Conservation (phyloP, 2,797 vertebrate genomes). For the Hemibagrus guttatus region DNA sequence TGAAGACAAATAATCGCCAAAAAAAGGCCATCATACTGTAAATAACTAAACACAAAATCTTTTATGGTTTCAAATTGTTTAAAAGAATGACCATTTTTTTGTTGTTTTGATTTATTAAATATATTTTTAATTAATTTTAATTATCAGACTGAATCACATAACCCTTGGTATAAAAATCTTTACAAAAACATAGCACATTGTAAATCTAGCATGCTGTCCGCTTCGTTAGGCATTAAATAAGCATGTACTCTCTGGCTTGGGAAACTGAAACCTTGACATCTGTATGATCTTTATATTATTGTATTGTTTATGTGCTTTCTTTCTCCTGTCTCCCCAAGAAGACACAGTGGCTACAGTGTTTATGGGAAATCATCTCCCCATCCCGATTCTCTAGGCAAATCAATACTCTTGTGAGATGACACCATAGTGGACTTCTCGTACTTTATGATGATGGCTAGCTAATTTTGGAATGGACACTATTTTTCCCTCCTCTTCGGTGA, state of each 20-base stretch:
- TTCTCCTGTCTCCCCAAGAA: conserved; percentile 76
- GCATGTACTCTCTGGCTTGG: conserved; percentile 62
- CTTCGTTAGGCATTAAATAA: conserved; percentile 62
- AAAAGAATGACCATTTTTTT: neutral
- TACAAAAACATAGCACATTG: neutral
- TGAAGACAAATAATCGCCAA: too few relatives aligned
- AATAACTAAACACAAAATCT: neutral
- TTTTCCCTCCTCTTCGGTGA: conserved; percentile 69
- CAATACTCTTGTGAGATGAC: conserved; percentile 91
- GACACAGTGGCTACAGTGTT: conserved; percentile 80
- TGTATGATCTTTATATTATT: conserved; percentile 66
- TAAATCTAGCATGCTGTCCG: conserved; percentile 26
- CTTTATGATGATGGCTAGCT: conserved; percentile 90
- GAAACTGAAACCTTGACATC: conserved; percentile 57
- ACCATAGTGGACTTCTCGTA: conserved; percentile 85
- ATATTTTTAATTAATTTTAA: neutral
- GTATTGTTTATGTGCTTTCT: conserved; percentile 64
- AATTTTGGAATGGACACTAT: conserved; percentile 89
- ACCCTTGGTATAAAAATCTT: neutral
- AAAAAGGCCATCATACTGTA: neutral
- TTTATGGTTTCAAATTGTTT: neutral
- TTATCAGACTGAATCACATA: neutral
- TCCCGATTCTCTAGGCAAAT: conserved; percentile 84
- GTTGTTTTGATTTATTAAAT: too few relatives aligned
- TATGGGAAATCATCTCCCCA: conserved; percentile 87